Percentiles rank a stretch among this genome's conserved stretches.
phyloP scores from a whole-genome alignment of 2,888 invertebrate species.

The Griposia aprilina region DNA sequence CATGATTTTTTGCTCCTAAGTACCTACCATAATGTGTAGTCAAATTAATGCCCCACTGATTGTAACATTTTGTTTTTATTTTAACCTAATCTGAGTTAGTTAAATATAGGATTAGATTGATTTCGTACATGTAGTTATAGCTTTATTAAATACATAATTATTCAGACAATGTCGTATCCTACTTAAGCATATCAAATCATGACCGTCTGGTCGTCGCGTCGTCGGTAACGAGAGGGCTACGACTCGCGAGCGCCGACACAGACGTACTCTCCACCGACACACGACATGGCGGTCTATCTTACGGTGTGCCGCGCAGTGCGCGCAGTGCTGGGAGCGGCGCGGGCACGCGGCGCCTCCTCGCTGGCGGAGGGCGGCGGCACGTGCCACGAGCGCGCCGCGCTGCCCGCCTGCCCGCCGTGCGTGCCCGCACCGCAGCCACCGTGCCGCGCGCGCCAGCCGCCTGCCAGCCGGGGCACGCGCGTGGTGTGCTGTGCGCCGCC shows the following conservation, averaged over 20 bases:
- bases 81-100: background rate
- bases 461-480: constrained; percentile 1
- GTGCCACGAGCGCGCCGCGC: background rate
- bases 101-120: no score
- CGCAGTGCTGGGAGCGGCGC: no score
- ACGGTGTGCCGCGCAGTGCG: background rate
- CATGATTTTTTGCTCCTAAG: no score
- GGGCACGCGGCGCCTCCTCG: background rate
- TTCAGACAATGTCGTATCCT: background rate
- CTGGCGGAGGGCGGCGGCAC: constrained; percentile 2
- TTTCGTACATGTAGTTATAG: no score
- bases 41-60: no score
- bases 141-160: no score
- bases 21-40: no score
- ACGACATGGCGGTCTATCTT: constrained; percentile 46
- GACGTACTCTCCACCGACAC: constrained; percentile 9
- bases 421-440: constrained; percentile 10
- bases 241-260: background rate
- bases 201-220: constrained; percentile 14
- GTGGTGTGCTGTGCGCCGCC: constrained; percentile 72
- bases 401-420: background rate
- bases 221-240: constrained; percentile 20
- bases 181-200: background rate
- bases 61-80: no score
- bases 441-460: constrained; percentile 1